Percentiles rank a stretch among this genome's conserved stretches.
Evolutionary conservation across 2,113 vertebrate species (phyloP).

Genomic region (Calonectris borealis): DNA sequence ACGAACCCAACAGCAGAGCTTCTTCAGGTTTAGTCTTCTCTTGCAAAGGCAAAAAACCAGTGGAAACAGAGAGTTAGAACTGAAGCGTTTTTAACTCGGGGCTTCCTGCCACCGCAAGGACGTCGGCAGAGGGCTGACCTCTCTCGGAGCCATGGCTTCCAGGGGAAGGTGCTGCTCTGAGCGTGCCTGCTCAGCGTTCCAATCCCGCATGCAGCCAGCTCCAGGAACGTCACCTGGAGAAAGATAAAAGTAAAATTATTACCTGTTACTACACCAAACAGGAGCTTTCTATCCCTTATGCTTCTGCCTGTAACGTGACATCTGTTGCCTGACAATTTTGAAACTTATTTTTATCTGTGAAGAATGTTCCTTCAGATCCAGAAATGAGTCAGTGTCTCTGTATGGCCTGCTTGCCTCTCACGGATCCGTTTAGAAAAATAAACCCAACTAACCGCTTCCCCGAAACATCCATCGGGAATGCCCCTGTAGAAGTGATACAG

Average conservation of each 20-base stretch:
- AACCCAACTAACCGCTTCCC: background rate
- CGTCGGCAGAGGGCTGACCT: background rate
- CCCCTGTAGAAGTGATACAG: background rate
- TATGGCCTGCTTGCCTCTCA: background rate
- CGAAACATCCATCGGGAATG: background rate
- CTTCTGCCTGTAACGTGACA: background rate
- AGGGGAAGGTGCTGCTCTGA: background rate
- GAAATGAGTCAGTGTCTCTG: background rate
- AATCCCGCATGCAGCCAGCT: background rate
- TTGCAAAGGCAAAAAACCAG: background rate
- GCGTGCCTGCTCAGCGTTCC: fast-evolving
- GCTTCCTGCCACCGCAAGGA: background rate
- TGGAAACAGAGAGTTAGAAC: background rate
- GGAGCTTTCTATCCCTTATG: background rate
- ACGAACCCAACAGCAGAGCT: background rate
- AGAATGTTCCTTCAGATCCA: background rate
- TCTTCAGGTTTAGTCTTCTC: background rate
- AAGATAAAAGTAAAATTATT: background rate
- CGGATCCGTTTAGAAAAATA: background rate
- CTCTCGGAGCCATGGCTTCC: background rate
- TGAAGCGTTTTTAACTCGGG: background rate
- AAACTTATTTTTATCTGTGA: background rate
- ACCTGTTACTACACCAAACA: background rate
- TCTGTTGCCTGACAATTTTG: background rate
- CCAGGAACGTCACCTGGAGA: background rate